Percentiles rank a stretch among this genome's conserved stretches.
Conservation (phyloP, 2,888 invertebrate genomes). For the Margaritifera margaritifera region DNA sequence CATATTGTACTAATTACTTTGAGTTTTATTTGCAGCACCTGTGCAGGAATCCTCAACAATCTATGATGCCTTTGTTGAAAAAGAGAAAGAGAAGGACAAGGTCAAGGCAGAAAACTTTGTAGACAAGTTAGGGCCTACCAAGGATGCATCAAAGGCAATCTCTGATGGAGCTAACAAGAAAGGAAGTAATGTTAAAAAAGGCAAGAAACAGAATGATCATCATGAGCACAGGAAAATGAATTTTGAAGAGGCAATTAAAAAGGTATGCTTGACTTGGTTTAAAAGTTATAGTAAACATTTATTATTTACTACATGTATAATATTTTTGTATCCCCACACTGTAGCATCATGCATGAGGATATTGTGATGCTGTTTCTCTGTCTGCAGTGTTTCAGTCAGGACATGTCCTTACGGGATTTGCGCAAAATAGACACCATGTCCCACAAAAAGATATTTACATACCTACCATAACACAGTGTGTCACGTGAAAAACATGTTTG, state of each 20-base stretch:
- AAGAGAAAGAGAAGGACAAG: slow-evolving; percentile 46
- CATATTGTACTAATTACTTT: background rate
- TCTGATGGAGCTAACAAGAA: slow-evolving; percentile 32
- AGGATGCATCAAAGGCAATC: slow-evolving; percentile 25
- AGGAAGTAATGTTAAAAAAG: slow-evolving; percentile 19
- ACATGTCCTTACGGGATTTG: too few relatives aligned
- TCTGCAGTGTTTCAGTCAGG: too few relatives aligned
- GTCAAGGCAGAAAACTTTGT: slow-evolving; percentile 46
- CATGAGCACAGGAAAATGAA: slow-evolving; percentile 29
- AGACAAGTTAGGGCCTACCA: slow-evolving; percentile 31
- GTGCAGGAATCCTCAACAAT: slow-evolving; percentile 67
- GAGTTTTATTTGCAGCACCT: slow-evolving; percentile 57
- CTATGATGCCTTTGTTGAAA: slow-evolving; percentile 67
- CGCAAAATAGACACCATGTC: too few relatives aligned
- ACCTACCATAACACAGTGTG: too few relatives aligned
- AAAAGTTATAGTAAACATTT: too few relatives aligned
- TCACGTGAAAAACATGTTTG: too few relatives aligned
- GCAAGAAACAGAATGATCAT: slow-evolving; percentile 22
- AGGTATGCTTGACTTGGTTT: slow-evolving; percentile 12
- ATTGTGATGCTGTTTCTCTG: too few relatives aligned
- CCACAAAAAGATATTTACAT: too few relatives aligned
- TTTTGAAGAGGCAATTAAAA: slow-evolving; percentile 38
- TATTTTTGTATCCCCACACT: too few relatives aligned
- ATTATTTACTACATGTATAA: too few relatives aligned
- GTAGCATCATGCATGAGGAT: too few relatives aligned